Percentiles rank a stretch among this genome's conserved stretches.
phyloP scores from a whole-genome alignment of 2,113 vertebrate species.

The Siniperca knerii region DNA sequence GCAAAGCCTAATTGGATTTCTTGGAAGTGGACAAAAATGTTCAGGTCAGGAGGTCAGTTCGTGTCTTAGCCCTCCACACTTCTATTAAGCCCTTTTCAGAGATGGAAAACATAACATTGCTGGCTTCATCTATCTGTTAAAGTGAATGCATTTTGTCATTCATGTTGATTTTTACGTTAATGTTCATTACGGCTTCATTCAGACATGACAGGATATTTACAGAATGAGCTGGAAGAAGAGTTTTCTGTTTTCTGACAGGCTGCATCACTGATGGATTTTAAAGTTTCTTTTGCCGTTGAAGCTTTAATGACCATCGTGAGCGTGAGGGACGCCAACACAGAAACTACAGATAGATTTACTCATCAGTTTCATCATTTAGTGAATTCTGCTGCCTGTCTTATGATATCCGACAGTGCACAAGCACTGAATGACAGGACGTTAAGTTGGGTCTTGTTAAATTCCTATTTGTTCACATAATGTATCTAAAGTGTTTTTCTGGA shows the following conservation, averaged over 20 bases:
- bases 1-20: slow-evolving; percentile 41
- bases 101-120: neutral
- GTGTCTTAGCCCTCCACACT: neutral
- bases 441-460: neutral
- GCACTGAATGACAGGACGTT: neutral
- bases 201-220: neutral
- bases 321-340: too few relatives aligned
- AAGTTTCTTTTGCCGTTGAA: neutral
- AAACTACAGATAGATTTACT: too few relatives aligned
- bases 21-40: slow-evolving; percentile 12
- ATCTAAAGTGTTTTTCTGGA: neutral
- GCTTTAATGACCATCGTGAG: neutral
- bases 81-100: neutral
- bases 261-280: neutral
- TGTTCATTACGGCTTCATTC: too few relatives aligned
- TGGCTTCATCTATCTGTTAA: neutral
- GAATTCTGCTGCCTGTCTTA: neutral
- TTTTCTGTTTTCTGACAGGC: neutral
- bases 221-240: neutral
- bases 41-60: slow-evolving; percentile 18
- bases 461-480: neutral
- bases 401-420: neutral
- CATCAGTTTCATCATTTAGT: neutral
- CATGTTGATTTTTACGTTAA: too few relatives aligned
- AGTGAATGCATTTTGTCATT: neutral